Evolutionary conservation across 2,797 vertebrate species (phyloP), one percentile per base, ranked within the genome.

Genomic region (Hydrophis major): DNA sequence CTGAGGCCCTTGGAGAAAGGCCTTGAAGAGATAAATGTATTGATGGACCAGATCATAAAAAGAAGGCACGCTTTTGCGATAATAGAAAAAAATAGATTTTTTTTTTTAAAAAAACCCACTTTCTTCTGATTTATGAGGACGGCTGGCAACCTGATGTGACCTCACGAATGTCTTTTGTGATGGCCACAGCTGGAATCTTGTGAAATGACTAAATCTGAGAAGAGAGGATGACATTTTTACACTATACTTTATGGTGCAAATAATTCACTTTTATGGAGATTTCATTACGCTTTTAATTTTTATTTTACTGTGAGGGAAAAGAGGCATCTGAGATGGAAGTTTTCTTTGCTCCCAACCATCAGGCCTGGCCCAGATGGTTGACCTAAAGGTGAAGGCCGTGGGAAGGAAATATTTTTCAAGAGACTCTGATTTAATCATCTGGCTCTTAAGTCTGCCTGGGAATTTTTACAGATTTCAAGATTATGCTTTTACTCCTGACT

Each of bases 21-120:
- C 7, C 1, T 78, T 37, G 32, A 78, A 37, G 74, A 78, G 74
- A 42, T 78, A 25, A 47, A 78, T 11, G 1, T 22, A 22, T 0
- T 20, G 20, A 78, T 25, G 20, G 74, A 78, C 16, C 74, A 10
- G 74, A 42, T 22, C 37, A 78, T 78, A 42, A 22, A 78, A 78
- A 78, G 32, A 78, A 42, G 20, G 74, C 37, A 47, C 8, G 11
- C 37, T 42, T 78, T 42, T 11, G 18, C 20, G 4, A 22, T 47
- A 78, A 42, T 4, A 78, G 74, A 42, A 22, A 22, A 12, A 47
- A 0, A 42, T 11, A 42, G 3, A 1, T n/a, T 13, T 1, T 0
- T 12, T 63, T 20, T 16, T 47, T 42, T 0, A 47, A 57, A 61
- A 63, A 18, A 69, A 6, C 14, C 32, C n/a, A 74, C 14, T 74